Percentiles rank a stretch among this genome's conserved stretches.
These are phyloP conservation scores for Clitarchus hookeri DNA, from an alignment of 2,888 invertebrate genomes.

Conservation along the genomic window DNA sequence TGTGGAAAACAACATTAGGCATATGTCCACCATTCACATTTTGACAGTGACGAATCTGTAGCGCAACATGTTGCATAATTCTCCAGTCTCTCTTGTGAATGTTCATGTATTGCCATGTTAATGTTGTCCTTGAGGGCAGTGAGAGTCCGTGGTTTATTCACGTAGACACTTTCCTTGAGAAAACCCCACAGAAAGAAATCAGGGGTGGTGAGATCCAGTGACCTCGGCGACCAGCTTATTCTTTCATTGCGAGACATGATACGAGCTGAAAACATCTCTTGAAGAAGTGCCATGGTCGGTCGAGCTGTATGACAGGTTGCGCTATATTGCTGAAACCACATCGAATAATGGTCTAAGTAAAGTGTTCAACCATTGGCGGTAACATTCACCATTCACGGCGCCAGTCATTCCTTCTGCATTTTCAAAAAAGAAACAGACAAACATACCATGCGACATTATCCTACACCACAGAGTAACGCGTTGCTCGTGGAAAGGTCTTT, in stretches of 20 bases:
- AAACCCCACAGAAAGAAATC: not conserved
- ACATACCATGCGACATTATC: not conserved
- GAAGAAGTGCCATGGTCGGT: not conserved
- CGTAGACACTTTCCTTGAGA: not conserved
- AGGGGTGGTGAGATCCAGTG: not conserved
- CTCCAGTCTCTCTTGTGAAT: not conserved
- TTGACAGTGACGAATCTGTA: not conserved
- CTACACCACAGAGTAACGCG: not conserved
- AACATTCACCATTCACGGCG: not conserved
- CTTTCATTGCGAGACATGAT: not conserved
- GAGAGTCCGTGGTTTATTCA: not conserved
- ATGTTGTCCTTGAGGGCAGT: not conserved
- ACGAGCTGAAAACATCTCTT: not conserved
- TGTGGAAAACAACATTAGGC: not conserved
- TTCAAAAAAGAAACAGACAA: not conserved
- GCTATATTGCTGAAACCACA: not conserved
- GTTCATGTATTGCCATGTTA: not conserved
- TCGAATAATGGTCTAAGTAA: not conserved
- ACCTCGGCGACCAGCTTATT: not conserved
- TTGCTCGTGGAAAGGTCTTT: not conserved
- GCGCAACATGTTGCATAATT: not conserved
- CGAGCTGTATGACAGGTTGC: not conserved
- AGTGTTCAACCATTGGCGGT: not conserved
- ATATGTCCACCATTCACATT: slow-evolving; percentile 14
- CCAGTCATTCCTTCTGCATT: not conserved